Conservation (phyloP, 2,113 vertebrate genomes). For the Tonatia bakeri region DNA sequence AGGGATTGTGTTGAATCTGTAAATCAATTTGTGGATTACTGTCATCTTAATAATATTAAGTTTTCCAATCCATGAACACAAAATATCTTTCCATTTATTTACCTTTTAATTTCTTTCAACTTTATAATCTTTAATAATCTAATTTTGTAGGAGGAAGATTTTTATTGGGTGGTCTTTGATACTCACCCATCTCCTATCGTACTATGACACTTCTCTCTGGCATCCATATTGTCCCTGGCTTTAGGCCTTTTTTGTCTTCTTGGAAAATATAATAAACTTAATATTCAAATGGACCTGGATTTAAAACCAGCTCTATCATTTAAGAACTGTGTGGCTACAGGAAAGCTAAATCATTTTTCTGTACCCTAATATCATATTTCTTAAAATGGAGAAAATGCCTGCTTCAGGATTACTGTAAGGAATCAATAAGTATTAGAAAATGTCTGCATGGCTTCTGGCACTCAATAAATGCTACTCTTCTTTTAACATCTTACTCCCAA, state of each 20-base stretch:
- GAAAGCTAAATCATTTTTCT: slow-evolving; percentile 21
- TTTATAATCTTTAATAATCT: neutral
- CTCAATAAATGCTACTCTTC: slow-evolving; percentile 23
- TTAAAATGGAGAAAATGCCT: slow-evolving; percentile 17
- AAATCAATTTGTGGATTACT: neutral
- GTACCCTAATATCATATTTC: neutral
- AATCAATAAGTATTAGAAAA: neutral
- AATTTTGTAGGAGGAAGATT: neutral
- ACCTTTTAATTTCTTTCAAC: neutral
- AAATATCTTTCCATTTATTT: neutral
- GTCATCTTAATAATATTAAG: neutral
- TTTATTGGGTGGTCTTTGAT: neutral
- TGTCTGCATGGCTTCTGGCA: neutral
- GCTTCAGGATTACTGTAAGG: neutral
- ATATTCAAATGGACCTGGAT: neutral
- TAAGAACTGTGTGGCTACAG: neutral
- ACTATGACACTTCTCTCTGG: neutral
- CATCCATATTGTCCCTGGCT: neutral
- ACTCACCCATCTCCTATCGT: neutral
- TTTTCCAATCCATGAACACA: neutral
- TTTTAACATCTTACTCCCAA: neutral
- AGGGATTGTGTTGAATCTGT: neutral
- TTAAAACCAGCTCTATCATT: neutral
- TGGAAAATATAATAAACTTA: neutral
- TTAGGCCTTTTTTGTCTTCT: neutral